A percentile compares a stretch with the other conserved stretches of the same genome.
phyloP scores from a whole-genome alignment of 2,888 invertebrate species.

The Subacronicta megacephala region DNA sequence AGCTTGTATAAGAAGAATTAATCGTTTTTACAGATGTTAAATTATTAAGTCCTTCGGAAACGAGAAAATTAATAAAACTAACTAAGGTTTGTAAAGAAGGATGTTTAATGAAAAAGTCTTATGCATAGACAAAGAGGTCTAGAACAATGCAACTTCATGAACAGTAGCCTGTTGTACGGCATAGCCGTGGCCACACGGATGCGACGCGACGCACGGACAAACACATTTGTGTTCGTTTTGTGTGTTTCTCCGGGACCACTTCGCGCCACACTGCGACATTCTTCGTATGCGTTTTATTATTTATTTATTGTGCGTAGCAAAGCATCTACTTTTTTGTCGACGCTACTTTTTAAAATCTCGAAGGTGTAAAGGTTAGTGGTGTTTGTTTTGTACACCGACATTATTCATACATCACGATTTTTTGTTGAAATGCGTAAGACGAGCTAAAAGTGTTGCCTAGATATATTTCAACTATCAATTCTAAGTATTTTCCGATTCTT shows the following conservation, averaged over 20 bases:
- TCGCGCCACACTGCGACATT: conserved; percentile 81
- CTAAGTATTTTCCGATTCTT: conserved; percentile 14
- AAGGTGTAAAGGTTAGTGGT: conserved; percentile 69
- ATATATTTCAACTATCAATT: conserved; percentile 18
- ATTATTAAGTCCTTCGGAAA: too few relatives aligned
- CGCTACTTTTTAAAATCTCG: conserved; percentile 65
- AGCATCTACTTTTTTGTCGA: conserved; percentile 61
- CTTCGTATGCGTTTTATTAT: conserved; percentile 66
- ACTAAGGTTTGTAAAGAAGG: background rate
- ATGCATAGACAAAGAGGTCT: conserved; percentile 23
- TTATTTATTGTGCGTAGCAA: conserved; percentile 63
- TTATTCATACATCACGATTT: conserved; percentile 60
- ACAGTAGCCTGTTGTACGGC: conserved; percentile 64
- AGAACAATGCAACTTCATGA: conserved; percentile 30
- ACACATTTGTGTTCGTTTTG: conserved; percentile 65
- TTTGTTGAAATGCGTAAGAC: conserved; percentile 41
- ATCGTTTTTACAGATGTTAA: too few relatives aligned
- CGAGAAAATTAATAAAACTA: too few relatives aligned
- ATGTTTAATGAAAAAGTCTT: conserved; percentile 2
- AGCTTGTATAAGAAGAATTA: too few relatives aligned
- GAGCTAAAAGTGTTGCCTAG: conserved; percentile 32
- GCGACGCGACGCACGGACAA: conserved; percentile 53
- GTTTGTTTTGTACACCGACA: conserved; percentile 62
- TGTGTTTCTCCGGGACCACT: conserved; percentile 64
- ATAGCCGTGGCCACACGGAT: conserved; percentile 58